Percentiles rank a stretch among this genome's conserved stretches.
phyloP scores from a whole-genome alignment of 2,797 vertebrate genomes.

The Micromesistius poutassou region DNA sequence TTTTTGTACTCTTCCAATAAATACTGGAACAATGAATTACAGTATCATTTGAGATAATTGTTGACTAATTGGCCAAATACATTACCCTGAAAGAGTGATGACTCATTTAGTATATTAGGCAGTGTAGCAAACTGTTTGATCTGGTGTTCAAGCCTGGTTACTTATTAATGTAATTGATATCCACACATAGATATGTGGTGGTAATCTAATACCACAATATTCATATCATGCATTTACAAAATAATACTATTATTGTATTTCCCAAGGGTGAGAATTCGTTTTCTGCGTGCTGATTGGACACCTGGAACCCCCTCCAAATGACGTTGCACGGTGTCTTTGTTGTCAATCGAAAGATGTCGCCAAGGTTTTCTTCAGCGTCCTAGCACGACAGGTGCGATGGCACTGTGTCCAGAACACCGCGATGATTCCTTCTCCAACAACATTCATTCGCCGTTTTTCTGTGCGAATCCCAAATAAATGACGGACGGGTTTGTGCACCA shows the following conservation, averaged over 20 bases:
- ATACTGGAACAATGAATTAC: background rate
- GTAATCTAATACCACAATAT: too few relatives aligned
- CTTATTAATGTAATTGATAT: background rate
- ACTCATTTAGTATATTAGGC: too few relatives aligned
- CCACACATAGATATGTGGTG: background rate
- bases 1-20: background rate
- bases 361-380: conserved; percentile 50
- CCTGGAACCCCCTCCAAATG: background rate
- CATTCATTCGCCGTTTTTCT: background rate
- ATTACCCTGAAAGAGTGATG: too few relatives aligned
- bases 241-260: background rate
- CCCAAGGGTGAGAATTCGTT: background rate
- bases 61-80: too few relatives aligned
- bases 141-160: background rate
- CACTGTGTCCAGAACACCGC: conserved; percentile 44
- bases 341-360: conserved; percentile 62
- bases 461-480: background rate
- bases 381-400: conserved; percentile 61
- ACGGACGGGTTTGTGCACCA: background rate
- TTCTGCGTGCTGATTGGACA: background rate
- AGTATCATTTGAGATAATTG: too few relatives aligned
- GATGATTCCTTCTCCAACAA: conserved; percentile 9
- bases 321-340: conserved; percentile 38
- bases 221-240: too few relatives aligned
- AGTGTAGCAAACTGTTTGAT: too few relatives aligned